Conservation (phyloP, 2,797 vertebrate species). For the Silurus lanzhouensis region DNA sequence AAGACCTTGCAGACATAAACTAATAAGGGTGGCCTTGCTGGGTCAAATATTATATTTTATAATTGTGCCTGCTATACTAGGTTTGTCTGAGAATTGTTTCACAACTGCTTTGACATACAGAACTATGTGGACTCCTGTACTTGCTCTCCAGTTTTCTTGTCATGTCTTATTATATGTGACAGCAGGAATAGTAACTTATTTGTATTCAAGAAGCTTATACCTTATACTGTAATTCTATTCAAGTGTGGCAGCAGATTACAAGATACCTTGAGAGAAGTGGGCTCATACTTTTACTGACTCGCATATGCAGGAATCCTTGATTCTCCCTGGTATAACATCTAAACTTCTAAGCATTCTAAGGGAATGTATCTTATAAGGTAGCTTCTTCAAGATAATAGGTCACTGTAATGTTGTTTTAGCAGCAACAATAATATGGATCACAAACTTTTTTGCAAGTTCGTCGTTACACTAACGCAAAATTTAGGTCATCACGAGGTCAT, state of each 20-base stretch:
- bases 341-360: background rate
- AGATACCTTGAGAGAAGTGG: background rate
- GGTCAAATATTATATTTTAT: conserved; percentile 19
- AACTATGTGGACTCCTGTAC: conserved; percentile 12
- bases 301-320: background rate
- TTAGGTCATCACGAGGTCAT: background rate
- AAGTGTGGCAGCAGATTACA: background rate
- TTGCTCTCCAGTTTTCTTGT: background rate
- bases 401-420: background rate
- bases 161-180: conserved; percentile 6
- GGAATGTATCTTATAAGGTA: background rate
- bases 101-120: background rate
- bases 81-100: conserved; percentile 19
- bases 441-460: too few species aligned
- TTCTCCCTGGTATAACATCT: background rate
- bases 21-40: background rate
- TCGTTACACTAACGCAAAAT: too few species aligned
- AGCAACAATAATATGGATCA: background rate
- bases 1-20: background rate
- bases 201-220: background rate
- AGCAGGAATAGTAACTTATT: background rate
- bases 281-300: background rate
- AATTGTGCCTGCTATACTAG: conserved; percentile 17
- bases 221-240: conserved; percentile 12
- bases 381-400: background rate